Percentiles rank a stretch among this genome's conserved stretches.
Conservation (phyloP, 2,797 vertebrate species). For the Thalassophryne amazonica region DNA sequence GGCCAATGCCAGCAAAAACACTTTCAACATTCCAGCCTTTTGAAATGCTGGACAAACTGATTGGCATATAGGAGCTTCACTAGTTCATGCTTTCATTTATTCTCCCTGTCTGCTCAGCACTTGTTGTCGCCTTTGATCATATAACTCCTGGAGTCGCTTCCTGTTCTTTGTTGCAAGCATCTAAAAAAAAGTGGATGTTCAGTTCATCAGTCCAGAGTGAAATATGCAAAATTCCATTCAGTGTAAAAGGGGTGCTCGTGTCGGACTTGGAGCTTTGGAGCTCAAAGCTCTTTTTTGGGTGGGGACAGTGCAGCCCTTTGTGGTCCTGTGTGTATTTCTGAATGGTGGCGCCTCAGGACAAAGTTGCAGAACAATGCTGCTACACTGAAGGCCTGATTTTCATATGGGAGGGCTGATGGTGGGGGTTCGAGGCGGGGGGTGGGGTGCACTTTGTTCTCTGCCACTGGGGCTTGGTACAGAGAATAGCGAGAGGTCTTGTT, state of each 20-base stretch:
- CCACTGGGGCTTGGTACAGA: slow-evolving; percentile 82
- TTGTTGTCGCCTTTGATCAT: too few species aligned
- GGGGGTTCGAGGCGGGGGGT: slow-evolving; percentile 28
- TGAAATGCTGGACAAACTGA: neutral
- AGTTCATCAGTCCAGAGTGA: slow-evolving; percentile 45
- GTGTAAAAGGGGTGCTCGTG: slow-evolving; percentile 27
- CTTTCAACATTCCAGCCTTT: neutral
- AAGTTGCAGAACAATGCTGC: slow-evolving; percentile 77
- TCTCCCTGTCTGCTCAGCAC: too few species aligned
- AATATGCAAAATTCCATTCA: slow-evolving; percentile 52
- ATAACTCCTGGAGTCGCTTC: slow-evolving; percentile 2
- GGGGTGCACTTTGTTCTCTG: slow-evolving; percentile 56
- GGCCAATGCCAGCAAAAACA: neutral
- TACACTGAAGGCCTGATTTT: slow-evolving; percentile 73
- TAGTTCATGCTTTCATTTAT: too few species aligned
- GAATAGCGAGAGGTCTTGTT: slow-evolving; percentile 69
- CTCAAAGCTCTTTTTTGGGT: slow-evolving; percentile 63
- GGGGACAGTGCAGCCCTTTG: slow-evolving; percentile 74
- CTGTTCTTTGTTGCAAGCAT: slow-evolving; percentile 23
- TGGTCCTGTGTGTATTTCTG: slow-evolving; percentile 73
- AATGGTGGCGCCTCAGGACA: slow-evolving; percentile 69
- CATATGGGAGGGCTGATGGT: slow-evolving; percentile 61
- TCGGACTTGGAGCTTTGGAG: slow-evolving; percentile 35
- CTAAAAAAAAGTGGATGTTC: slow-evolving; percentile 10
- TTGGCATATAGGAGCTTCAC: too few species aligned